Conservation (phyloP, 2,888 invertebrate genomes). For the Scrobipalpa costella region DNA sequence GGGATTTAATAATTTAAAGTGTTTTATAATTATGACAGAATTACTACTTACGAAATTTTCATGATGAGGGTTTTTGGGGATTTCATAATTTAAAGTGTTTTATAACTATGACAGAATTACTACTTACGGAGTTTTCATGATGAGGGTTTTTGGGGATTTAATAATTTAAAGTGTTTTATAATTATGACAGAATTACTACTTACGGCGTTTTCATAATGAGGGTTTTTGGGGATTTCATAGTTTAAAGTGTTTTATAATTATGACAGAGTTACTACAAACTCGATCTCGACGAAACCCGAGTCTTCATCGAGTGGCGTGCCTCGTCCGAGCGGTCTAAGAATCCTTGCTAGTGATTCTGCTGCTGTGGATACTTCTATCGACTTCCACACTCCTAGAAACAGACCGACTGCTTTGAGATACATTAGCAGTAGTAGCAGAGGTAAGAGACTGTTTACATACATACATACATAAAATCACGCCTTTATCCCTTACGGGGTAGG, state of each 20-base stretch:
- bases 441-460: conserved; percentile 32
- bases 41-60: too few relatives aligned
- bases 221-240: neutral
- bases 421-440: conserved; percentile 76
- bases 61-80: too few relatives aligned
- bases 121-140: too few relatives aligned
- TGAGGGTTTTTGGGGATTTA: neutral
- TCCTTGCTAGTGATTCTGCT: conserved; percentile 66
- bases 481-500: too few relatives aligned
- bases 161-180: too few relatives aligned
- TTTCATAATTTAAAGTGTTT: too few relatives aligned
- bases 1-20: too few relatives aligned
- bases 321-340: conserved; percentile 45
- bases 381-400: conserved; percentile 60
- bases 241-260: neutral
- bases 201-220: too few relatives aligned
- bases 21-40: too few relatives aligned
- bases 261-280: conserved; percentile 34
- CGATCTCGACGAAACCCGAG: conserved; percentile 61
- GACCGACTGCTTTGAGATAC: conserved; percentile 65
- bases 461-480: too few relatives aligned
- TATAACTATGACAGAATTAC: too few relatives aligned
- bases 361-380: conserved; percentile 55
- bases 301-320: conserved; percentile 53
- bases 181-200: too few relatives aligned